Percentiles rank a stretch among this genome's conserved stretches.
Evolutionary conservation across 2,888 invertebrate species (phyloP).

Genomic region (Chorisops tibialis): DNA sequence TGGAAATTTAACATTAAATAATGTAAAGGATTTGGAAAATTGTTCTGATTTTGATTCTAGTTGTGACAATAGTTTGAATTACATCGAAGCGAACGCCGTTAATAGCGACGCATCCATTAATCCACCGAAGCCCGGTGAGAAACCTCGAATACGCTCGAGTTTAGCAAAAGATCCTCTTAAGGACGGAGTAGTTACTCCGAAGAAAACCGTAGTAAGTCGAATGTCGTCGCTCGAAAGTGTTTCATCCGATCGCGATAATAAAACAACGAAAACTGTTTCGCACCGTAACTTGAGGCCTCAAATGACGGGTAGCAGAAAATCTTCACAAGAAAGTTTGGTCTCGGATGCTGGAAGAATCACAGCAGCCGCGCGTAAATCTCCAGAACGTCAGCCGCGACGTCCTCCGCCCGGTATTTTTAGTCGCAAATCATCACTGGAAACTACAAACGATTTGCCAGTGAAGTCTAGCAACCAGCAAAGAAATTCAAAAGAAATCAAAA

Average conservation of each 20-base stretch:
- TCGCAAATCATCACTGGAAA: constrained; percentile 19
- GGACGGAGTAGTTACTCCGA: neutral
- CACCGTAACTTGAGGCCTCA: neutral
- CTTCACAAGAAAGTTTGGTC: constrained; percentile 26
- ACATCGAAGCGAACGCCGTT: constrained; percentile 45
- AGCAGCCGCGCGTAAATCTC: neutral
- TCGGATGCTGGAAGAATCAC: constrained; percentile 16
- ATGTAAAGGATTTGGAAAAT: constrained; percentile 50
- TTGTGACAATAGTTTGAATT: constrained; percentile 51
- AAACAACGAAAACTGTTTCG: neutral
- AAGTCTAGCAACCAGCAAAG: constrained; percentile 1
- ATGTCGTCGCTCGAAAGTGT: constrained; percentile 32
- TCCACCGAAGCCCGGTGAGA: neutral
- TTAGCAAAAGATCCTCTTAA: neutral
- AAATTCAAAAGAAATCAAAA: constrained; percentile 5
- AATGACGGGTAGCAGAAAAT: constrained; percentile 19
- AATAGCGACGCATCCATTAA: neutral
- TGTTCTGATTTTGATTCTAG: constrained; percentile 52
- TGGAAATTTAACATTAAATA: constrained; percentile 46
- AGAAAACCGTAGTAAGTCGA: constrained; percentile 20
- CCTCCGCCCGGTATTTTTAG: constrained; percentile 20
- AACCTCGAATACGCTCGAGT: neutral
- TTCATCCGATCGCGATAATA: constrained; percentile 23
- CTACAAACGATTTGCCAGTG: neutral
- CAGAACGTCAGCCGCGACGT: constrained; percentile 25